Conservation (phyloP, 2,888 invertebrate genomes). For the Operophtera brumata region DNA sequence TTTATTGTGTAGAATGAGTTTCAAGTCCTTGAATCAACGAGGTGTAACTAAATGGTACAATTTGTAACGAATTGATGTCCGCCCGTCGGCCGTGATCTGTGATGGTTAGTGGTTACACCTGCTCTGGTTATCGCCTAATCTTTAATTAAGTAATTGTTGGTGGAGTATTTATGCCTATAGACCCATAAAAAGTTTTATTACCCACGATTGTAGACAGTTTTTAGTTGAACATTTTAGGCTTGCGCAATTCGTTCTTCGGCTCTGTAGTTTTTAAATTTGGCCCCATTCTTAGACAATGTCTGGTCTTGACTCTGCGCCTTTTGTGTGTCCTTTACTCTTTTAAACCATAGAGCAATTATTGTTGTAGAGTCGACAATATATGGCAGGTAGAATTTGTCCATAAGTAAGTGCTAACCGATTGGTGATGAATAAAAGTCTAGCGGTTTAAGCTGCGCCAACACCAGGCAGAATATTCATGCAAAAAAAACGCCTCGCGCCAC, state of each 20-base stretch:
- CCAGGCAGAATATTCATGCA: too few relatives aligned
- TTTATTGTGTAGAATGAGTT: conserved; percentile 70
- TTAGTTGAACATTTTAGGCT: conserved; percentile 10
- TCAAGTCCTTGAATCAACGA: conserved; percentile 78
- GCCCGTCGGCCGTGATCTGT: conserved; percentile 59
- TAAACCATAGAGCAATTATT: too few relatives aligned
- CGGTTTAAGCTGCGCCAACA: too few relatives aligned
- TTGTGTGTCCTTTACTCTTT: too few relatives aligned
- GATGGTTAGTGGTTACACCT: conserved; percentile 60
- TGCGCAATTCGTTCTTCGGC: neutral
- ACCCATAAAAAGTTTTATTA: conserved; percentile 27
- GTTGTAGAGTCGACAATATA: too few relatives aligned
- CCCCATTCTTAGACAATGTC: neutral
- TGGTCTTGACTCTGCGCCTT: too few relatives aligned
- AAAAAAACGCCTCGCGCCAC: too few relatives aligned
- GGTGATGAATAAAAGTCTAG: too few relatives aligned
- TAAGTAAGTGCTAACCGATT: too few relatives aligned
- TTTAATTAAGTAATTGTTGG: conserved; percentile 71
- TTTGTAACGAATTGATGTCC: conserved; percentile 79
- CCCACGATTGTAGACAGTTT: conserved; percentile 4
- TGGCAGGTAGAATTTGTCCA: too few relatives aligned
- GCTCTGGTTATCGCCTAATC: conserved; percentile 64
- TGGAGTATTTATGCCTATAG: conserved; percentile 35
- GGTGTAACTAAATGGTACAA: conserved; percentile 77
- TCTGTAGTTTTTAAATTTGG: too few relatives aligned